Evolutionary conservation across 2,888 invertebrate species (phyloP).

Genomic region (Heliconius erato): DNA sequence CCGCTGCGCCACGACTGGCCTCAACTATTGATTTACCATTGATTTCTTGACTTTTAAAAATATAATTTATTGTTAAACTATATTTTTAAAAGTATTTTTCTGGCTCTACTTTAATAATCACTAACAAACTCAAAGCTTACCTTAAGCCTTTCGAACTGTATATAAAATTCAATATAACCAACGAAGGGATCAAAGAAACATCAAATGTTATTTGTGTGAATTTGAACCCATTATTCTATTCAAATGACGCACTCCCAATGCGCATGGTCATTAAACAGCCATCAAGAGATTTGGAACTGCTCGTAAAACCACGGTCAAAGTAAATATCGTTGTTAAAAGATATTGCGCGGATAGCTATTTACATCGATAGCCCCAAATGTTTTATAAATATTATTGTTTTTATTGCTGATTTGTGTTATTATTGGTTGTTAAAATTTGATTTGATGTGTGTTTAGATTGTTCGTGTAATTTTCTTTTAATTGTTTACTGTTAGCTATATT

Average conservation of each 20-base stretch:
- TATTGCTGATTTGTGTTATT: background rate
- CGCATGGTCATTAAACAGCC: conserved; percentile 60
- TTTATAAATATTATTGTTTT: conserved; percentile 6
- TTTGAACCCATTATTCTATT: conserved; percentile 58
- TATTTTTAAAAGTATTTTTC: too few relatives aligned
- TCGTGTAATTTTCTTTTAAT: background rate
- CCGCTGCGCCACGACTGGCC: too few relatives aligned
- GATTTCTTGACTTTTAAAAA: too few relatives aligned
- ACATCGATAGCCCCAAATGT: conserved; percentile 5
- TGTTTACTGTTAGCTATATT: background rate
- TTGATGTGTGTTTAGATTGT: background rate
- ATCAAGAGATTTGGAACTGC: conserved; percentile 61
- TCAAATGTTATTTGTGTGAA: conserved; percentile 37
- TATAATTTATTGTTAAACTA: too few relatives aligned
- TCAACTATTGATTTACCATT: too few relatives aligned
- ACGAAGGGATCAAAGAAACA: conserved; percentile 43
- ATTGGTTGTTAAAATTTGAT: background rate
- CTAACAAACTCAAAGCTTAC: too few relatives aligned
- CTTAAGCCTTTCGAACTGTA: too few relatives aligned
- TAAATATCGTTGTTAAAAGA: conserved; percentile 56
- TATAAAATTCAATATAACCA: conserved; percentile 23
- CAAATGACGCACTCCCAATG: conserved; percentile 55
- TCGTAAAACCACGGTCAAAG: conserved; percentile 64
- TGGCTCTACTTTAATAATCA: too few relatives aligned
- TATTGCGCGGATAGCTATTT: conserved; percentile 12